A percentile compares a stretch with the other conserved stretches of the same genome.
Conservation (phyloP, 2,113 vertebrate species). For the Potamarius usumacintae region DNA sequence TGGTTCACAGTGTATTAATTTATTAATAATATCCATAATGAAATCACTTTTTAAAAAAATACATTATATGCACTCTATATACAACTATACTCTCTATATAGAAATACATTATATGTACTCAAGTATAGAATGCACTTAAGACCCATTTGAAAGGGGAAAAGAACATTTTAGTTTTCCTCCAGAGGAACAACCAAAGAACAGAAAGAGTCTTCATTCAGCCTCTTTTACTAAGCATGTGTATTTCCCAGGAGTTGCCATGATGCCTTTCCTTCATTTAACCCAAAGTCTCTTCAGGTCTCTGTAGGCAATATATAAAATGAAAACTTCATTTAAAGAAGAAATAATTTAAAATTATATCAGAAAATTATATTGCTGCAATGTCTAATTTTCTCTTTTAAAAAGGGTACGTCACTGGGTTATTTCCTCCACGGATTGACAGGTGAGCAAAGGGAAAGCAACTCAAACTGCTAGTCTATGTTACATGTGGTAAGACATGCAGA, state of each 20-base stretch:
- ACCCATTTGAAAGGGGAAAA: neutral
- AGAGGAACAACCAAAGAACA: neutral
- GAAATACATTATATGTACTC: neutral
- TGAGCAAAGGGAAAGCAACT: constrained; percentile 11
- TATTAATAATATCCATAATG: neutral
- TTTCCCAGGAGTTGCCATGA: neutral
- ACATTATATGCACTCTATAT: neutral
- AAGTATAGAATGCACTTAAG: neutral
- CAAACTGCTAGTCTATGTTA: neutral
- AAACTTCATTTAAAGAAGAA: neutral
- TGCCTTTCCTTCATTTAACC: neutral
- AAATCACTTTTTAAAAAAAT: neutral
- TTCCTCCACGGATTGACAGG: constrained; percentile 3
- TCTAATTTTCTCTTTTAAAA: neutral
- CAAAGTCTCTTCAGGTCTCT: neutral
- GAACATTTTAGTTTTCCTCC: neutral
- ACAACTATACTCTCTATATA: no score
- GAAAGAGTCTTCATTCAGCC: neutral
- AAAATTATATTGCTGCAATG: neutral
- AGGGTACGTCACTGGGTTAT: neutral
- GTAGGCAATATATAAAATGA: neutral
- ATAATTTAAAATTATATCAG: neutral
- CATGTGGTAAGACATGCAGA: neutral
- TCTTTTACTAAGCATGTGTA: neutral
- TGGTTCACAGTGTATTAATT: neutral